Conservation (phyloP, 2,888 invertebrate species). For the Sinhomidia bicolor region DNA sequence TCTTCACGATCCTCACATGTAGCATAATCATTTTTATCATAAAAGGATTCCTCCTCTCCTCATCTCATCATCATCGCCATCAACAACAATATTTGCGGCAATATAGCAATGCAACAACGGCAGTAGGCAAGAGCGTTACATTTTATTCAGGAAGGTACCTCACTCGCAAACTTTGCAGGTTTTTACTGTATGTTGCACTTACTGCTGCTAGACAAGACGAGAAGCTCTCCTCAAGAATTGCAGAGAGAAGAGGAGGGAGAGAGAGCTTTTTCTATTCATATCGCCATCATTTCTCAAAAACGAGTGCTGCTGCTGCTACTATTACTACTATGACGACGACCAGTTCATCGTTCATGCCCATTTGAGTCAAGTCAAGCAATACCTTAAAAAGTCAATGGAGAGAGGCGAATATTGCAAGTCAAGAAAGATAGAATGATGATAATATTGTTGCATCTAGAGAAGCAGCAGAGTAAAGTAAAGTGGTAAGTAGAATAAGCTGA, state of each 20-base stretch:
- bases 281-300: neutral
- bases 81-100: neutral
- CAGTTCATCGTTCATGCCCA: conserved; percentile 49
- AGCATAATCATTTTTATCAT: conserved; percentile 50
- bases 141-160: conserved; percentile 57
- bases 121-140: conserved; percentile 16
- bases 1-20: neutral
- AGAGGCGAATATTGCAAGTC: conserved; percentile 60
- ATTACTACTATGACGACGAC: no score
- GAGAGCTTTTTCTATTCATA: conserved; percentile 30
- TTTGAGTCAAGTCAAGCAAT: conserved; percentile 39
- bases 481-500: neutral
- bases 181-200: conserved; percentile 13
- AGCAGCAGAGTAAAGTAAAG: no score
- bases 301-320: no score
- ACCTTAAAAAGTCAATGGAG: conserved; percentile 65
- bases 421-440: no score
- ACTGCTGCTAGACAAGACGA: neutral
- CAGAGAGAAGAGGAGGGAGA: neutral
- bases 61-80: neutral
- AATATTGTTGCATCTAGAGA: neutral
- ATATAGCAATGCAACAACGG: neutral
- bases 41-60: conserved; percentile 71
- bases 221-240: conserved; percentile 31
- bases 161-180: conserved; percentile 43